Base-by-base conservation (phyloP, 1,140 invertebrate genomes). In the Euschistus heros region DNA sequence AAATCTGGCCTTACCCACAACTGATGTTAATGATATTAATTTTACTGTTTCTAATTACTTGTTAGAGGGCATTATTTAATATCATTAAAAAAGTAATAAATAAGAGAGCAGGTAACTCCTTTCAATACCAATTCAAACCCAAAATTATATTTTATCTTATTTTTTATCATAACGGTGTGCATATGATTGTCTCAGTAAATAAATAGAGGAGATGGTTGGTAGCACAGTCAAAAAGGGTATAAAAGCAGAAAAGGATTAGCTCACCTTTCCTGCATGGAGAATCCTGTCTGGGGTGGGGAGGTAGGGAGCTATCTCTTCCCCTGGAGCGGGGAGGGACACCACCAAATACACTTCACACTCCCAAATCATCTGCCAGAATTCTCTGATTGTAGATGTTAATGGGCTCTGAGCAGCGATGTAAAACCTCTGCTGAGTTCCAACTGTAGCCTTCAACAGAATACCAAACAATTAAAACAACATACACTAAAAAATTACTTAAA, bases 351-450 rank as follows among this genome's bases (percentile, higher is more conserved):
- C 86, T 74, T 91, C 85, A 33, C 86, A 81, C 76, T 92, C 88
- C 89, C 89, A 93, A 44, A 90, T 81, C 78, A 89, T 88, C 76
- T 91, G 86, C 93, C 92, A 96, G 73, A 94, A 87, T 69, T 80
- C 78, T 24, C 76, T 75, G 17, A 82, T 74, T 8, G 84, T 87
- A 47, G 78, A 76, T 54, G 78, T 73, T 42, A 86, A 74, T 13
- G 88, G 88, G 18, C 85, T 85, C 74, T 92, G 90, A 14, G 86
- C 86, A 30, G 89, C 86, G 63, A 94, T 89, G 75, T 94, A 94
- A 74, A 89, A 91, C 33, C 86, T 79, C 70, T 89, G 86, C 66
- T 83, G 80, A 67, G 79, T 83, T 68, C 86, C 87, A 33, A 89
- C 84, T 24, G 84, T 87, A 67, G 85, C 85, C 86, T 86, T 57